These are phyloP conservation scores for Pipra filicauda DNA, from an alignment of 2,113 vertebrate species.

Conservation along the genomic window DNA sequence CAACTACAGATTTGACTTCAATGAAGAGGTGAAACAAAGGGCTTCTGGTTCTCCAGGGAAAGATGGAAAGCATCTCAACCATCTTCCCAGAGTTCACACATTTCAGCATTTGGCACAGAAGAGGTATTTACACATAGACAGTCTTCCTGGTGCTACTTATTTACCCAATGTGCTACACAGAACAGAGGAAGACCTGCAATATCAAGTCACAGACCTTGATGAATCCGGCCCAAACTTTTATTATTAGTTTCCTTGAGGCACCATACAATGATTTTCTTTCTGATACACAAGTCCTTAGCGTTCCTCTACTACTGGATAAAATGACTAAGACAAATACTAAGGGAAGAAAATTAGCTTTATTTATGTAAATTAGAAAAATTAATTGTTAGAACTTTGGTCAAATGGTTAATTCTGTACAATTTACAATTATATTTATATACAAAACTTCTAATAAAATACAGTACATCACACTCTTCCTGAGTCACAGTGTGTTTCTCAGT, in stretches of 20 bases:
- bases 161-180: not conserved
- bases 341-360: conserved; percentile 83
- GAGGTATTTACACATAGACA: not conserved
- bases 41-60: not conserved
- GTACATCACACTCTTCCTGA: conserved; percentile 67
- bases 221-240: not conserved
- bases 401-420: conserved; percentile 77
- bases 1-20: not conserved
- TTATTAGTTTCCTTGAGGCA: not conserved
- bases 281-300: not conserved
- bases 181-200: not conserved
- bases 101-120: not conserved
- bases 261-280: not conserved
- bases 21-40: not conserved
- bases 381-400: conserved; percentile 74
- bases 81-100: not conserved
- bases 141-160: not conserved
- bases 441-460: conserved; percentile 81
- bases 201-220: not conserved
- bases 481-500: conserved; percentile 61
- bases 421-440: conserved; percentile 78
- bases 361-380: conserved; percentile 80
- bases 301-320: not conserved
- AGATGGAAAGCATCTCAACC: not conserved
- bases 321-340: conserved; percentile 34